Conservation (phyloP, 2,113 vertebrate genomes). For the Dicrurus megarhynchus region DNA sequence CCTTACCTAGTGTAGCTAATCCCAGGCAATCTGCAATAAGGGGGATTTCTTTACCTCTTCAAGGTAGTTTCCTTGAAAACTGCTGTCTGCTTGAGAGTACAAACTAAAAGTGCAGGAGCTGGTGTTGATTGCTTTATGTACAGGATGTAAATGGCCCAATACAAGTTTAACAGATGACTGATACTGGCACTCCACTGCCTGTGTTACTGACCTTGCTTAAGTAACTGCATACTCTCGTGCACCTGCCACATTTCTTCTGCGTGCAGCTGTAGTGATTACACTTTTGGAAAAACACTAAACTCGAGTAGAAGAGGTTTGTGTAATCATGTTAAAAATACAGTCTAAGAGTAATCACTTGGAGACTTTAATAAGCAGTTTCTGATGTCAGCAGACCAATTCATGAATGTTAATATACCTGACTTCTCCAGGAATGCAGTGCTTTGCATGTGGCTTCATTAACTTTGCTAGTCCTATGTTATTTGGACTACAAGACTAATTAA, state of each 20-base stretch:
- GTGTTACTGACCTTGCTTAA: neutral
- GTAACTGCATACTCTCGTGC: neutral
- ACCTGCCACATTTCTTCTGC: neutral
- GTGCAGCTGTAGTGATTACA: neutral
- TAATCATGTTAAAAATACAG: neutral
- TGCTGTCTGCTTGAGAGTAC: neutral
- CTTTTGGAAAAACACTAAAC: neutral
- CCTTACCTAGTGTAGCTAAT: neutral
- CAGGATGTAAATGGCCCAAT: neutral
- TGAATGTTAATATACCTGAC: neutral
- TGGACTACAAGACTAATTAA: neutral
- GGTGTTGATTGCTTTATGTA: neutral
- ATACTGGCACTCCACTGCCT: neutral
- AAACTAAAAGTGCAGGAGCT: neutral
- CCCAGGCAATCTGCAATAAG: neutral
- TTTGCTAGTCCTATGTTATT: neutral
- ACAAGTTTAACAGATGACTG: neutral
- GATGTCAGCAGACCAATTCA: fast-evolving
- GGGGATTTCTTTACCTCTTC: neutral
- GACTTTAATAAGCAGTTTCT: neutral
- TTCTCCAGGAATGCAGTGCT: neutral
- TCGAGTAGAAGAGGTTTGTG: neutral
- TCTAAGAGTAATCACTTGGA: neutral
- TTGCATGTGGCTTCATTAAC: neutral
- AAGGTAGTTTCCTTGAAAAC: neutral